Base-by-base conservation (phyloP, 2,113 vertebrate genomes). In the Guaruba guarouba region DNA sequence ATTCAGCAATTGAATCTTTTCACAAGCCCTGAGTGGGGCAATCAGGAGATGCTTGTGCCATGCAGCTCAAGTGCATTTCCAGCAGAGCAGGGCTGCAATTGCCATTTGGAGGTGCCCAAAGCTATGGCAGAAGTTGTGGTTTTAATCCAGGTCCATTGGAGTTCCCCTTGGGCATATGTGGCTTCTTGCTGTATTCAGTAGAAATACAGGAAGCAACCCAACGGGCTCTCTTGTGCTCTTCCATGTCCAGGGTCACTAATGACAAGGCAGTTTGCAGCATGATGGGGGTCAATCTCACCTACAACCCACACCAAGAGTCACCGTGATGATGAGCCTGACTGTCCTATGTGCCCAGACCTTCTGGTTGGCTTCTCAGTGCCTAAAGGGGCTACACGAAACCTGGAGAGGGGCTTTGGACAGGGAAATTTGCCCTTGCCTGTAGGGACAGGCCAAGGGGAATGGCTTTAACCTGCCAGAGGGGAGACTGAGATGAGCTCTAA, bases 191-290 rank as follows among this genome's bases (percentile, higher is more conserved):
- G 35, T 16, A 35, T 27, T 73, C 52, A 63, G 28, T 10, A 67
- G 41, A 51, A 76, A 33, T 14, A 10, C 25, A 64, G 41, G 29
- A 6, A 52, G 31, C 11, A 48, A 57, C 25, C 8, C 25, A 35
- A 12, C 0, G 8, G 43, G 35, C 7, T 68, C 25, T 33, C 27
- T 17, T 7, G 7, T 16, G n/a, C 41, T 62, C 54, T 2, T 0
- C 7, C 11, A 29, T 29, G 59, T 49, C 46, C 19, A 57, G 59
- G 35, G 22, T 57, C 22, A 37, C 44, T 54, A 29, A 54, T 0
- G 2, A 52, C 4, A 44, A 44, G 33, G 70, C 27, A 49, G 10
- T 33, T 63, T 37, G 31, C 48, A 76, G 48, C 20, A 5, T 9
- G 48, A 51, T 29, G 35, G 63, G 55, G 17, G 6, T 70, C 39